Evolutionary conservation across 2,113 vertebrate species (phyloP).

Genomic region (Copsychus sechellarum): DNA sequence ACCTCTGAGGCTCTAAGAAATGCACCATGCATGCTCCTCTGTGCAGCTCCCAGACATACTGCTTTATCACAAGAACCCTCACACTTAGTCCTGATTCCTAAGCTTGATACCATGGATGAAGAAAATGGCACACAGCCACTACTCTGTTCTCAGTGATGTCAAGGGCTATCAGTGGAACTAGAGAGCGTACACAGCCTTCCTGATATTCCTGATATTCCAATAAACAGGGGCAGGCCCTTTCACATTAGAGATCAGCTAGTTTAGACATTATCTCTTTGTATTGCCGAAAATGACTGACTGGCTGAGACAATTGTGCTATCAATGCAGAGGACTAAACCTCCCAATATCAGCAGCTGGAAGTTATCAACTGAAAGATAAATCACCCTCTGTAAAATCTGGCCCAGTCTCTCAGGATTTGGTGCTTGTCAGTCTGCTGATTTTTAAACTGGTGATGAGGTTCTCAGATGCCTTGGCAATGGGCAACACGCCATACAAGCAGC

Average conservation of each 20-base stretch:
- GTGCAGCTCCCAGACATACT: neutral
- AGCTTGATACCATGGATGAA: neutral
- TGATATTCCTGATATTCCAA: neutral
- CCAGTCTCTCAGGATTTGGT: neutral
- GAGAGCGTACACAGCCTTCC: neutral
- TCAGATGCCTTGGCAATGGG: constrained; percentile 6
- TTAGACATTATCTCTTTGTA: neutral
- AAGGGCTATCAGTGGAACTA: neutral
- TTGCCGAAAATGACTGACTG: neutral
- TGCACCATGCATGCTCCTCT: neutral
- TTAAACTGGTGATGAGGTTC: neutral
- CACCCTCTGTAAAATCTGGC: neutral
- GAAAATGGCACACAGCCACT: neutral
- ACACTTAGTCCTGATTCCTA: neutral
- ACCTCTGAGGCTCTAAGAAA: neutral
- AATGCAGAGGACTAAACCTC: neutral
- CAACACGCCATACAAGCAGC: neutral
- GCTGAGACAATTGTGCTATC: neutral
- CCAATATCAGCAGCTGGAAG: neutral
- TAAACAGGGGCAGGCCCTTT: neutral
- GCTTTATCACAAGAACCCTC: neutral
- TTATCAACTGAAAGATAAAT: neutral
- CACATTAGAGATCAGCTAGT: neutral
- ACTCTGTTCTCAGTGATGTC: accelerated
- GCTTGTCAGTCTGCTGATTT: neutral